Base-by-base conservation (phyloP, 2,888 invertebrate genomes). In the Dendrolimus houi region DNA sequence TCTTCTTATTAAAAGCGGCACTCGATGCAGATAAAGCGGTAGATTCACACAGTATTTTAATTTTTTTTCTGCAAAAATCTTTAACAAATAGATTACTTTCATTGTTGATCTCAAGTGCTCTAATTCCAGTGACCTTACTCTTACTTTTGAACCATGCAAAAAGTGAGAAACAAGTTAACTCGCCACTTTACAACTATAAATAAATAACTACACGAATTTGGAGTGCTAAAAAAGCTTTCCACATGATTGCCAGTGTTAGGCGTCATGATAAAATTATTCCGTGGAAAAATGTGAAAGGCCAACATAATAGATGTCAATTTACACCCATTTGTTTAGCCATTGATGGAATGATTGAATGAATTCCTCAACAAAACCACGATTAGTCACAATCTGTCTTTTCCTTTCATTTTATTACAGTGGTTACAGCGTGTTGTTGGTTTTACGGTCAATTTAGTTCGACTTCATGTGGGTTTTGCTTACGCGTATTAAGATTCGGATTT, bases 281-380 rank as follows among this genome's bases (percentile, higher is more conserved):
- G 47, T 47, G 67, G 69, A 79, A 83, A 73, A 78, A 72, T 77
- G 83, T 81, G 85, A 86, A 84, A 84, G 82, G 76, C 75, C 67
- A 67, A 60, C 68, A 64, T 79, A 81, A 82, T 79, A 71, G 74
- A 62, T 66, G 62, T 65, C 79, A 79, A 81, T 83, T 81, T 75
- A 70, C 70, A 72, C 65, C 73, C 72, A 83, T 78, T 85, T 79
- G 71, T 70, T 69, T 71, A 66, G 68, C 67, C 68, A 70, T 71
- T 71, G 74, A 73, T 64, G 62, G 65, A 67, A 65, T 71, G 71
- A 76, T 75, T 69, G 77, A 77, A 74, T 71, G 74, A 71, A 72
- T 73, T 71, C 65, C 64, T 72, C 70, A 65, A 74, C 68, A 71
- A 73, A 70, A 71, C 69, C 69, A 66, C 62, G 66, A 78, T 80